Conservation (phyloP, 2,888 invertebrate genomes). For the Lasioglossum villosulum region DNA sequence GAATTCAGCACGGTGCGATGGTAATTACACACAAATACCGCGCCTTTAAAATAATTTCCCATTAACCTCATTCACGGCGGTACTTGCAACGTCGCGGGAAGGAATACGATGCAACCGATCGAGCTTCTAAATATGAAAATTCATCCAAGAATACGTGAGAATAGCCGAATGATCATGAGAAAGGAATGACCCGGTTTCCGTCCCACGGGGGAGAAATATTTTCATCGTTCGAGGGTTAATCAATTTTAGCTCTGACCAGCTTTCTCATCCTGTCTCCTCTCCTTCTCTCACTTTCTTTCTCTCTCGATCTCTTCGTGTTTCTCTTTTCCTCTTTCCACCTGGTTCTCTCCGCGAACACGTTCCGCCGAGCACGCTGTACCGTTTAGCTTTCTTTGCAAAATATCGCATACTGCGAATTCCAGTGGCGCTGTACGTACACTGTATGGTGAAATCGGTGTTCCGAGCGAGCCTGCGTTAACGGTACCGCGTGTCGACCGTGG, state of each 20-base stretch:
- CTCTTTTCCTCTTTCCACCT: neutral
- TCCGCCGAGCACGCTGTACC: conserved; percentile 33
- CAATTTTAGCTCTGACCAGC: conserved; percentile 30
- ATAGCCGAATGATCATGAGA: neutral
- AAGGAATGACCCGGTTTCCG: conserved; percentile 18
- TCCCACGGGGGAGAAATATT: conserved; percentile 11
- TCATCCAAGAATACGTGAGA: neutral
- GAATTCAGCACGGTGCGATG: neutral
- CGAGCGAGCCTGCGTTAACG: conserved; percentile 32
- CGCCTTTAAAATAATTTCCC: neutral
- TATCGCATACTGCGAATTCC: conserved; percentile 48
- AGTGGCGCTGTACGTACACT: conserved; percentile 23
- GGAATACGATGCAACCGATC: neutral
- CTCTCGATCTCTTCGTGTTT: neutral
- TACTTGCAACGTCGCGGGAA: neutral
- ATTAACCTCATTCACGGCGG: neutral
- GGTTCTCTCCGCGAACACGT: neutral
- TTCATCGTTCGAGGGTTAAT: conserved; percentile 32
- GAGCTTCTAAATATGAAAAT: conserved; percentile 3
- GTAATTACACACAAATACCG: neutral
- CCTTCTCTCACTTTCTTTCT: neutral
- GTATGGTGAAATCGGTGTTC: conserved; percentile 28
- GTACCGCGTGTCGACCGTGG: neutral
- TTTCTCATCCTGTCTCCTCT: conserved; percentile 20
- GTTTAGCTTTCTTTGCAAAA: conserved; percentile 48